phyloP scores from a whole-genome alignment of 2,888 invertebrate genomes.

The Galerucella pusilla region DNA sequence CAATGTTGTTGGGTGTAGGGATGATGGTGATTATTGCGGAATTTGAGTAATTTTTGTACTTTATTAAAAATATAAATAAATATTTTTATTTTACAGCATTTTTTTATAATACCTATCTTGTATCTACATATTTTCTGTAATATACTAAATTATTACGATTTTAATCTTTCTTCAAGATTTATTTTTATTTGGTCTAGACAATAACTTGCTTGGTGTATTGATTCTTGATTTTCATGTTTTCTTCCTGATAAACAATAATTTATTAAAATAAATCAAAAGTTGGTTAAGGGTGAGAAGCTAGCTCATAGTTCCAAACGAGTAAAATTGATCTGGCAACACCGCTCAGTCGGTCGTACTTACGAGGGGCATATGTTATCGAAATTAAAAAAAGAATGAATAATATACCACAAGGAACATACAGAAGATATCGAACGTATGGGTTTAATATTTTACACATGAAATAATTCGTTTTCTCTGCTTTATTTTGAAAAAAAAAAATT shows the following conservation, averaged over 20 bases:
- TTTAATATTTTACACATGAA: too few species aligned
- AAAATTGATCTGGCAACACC: too few species aligned
- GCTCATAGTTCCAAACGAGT: too few species aligned
- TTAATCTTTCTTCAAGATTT: conserved; percentile 48
- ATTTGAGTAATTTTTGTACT: conserved; percentile 68
- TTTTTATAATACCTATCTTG: neutral
- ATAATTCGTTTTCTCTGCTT: too few species aligned
- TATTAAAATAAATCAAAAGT: neutral
- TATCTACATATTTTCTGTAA: neutral
- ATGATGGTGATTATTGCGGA: conserved; percentile 96
- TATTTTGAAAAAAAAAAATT: too few species aligned
- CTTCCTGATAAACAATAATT: conserved; percentile 67
- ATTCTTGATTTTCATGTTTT: conserved; percentile 73
- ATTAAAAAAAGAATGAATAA: too few species aligned
- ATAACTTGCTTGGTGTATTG: conserved; percentile 78
- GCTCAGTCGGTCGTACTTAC: too few species aligned
- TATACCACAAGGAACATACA: too few species aligned
- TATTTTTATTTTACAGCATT: neutral
- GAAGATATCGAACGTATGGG: too few species aligned
- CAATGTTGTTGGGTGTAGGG: conserved; percentile 88
- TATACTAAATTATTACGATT: conserved; percentile 32
- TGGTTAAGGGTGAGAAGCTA: neutral
- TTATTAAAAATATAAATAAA: conserved; percentile 1
- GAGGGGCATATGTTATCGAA: too few species aligned
- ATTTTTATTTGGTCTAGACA: conserved; percentile 81